Conservation (phyloP, 1,140 invertebrate genomes). For the Drosophila lowei region DNA sequence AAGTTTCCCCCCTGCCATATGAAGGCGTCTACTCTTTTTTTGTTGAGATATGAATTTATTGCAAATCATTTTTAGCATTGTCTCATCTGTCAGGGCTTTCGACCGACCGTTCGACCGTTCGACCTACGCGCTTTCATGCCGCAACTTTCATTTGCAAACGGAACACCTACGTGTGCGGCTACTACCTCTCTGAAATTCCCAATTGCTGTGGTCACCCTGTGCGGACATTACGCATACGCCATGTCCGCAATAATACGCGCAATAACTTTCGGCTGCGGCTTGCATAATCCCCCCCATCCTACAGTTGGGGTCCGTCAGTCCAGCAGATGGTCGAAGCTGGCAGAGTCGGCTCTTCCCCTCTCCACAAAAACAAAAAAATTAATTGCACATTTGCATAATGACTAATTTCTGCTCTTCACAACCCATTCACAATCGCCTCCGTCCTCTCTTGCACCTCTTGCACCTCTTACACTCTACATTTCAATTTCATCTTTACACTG, state of each 20-base stretch:
- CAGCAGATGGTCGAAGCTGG: conserved; percentile 56
- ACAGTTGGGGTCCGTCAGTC: too few species aligned
- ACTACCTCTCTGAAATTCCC: conserved; percentile 15
- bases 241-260: conserved; percentile 57
- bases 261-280: conserved; percentile 59
- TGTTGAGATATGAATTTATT: conserved; percentile 42
- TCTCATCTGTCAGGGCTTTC: conserved; percentile 3
- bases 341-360: conserved; percentile 9
- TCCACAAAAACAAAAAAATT: conserved; percentile 29
- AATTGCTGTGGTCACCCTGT: conserved; percentile 32
- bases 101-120: neutral
- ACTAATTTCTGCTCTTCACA: conserved; percentile 60
- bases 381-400: conserved; percentile 78
- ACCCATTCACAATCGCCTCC: conserved; percentile 35
- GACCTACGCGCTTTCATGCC: conserved; percentile 36
- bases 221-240: conserved; percentile 75
- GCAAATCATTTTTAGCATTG: conserved; percentile 17
- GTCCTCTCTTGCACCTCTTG: neutral
- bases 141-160: conserved; percentile 42
- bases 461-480: conserved; percentile 30
- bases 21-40: conserved; percentile 43
- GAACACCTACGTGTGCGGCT: conserved; percentile 2
- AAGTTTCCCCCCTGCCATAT: conserved; percentile 53
- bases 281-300: conserved; percentile 56
- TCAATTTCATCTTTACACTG: conserved; percentile 48